A percentile compares a stretch with the other conserved stretches of the same genome.
Conservation (phyloP, 2,113 vertebrate species). For the Heterochromis multidens region DNA sequence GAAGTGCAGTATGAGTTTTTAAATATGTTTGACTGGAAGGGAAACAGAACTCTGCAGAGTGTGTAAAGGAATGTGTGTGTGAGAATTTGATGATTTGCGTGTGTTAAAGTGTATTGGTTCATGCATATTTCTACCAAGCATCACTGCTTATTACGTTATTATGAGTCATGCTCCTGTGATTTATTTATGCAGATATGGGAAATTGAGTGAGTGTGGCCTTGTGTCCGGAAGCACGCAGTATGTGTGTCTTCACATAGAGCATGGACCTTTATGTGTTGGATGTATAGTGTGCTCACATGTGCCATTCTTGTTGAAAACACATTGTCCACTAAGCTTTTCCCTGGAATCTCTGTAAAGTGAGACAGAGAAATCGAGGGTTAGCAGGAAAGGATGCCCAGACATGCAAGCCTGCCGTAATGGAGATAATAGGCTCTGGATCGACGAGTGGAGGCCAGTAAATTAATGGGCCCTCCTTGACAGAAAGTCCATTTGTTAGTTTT, state of each 20-base stretch:
- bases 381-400: conserved; percentile 27
- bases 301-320: background rate
- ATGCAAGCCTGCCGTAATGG: conserved; percentile 55
- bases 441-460: conserved; percentile 64
- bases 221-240: background rate
- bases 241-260: background rate
- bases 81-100: background rate
- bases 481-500: conserved; percentile 75
- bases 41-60: conserved; percentile 1
- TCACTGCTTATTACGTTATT: conserved; percentile 16
- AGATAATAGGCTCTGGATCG: conserved; percentile 66
- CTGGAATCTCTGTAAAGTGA: conserved; percentile 16
- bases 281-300: background rate
- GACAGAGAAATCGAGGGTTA: conserved; percentile 24
- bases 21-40: conserved; percentile 57
- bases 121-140: background rate
- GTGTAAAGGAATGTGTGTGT: background rate
- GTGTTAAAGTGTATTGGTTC: background rate
- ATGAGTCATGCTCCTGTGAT: conserved; percentile 1
- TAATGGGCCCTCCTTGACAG: conserved; percentile 72
- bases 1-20: conserved; percentile 36
- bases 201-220: background rate
- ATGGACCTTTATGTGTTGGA: background rate
- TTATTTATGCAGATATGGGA: background rate
- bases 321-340: background rate